Percentiles rank a stretch among this genome's conserved stretches.
Evolutionary conservation across 2,113 vertebrate species (phyloP).

Genomic region (Ranitomeya variabilis): DNA sequence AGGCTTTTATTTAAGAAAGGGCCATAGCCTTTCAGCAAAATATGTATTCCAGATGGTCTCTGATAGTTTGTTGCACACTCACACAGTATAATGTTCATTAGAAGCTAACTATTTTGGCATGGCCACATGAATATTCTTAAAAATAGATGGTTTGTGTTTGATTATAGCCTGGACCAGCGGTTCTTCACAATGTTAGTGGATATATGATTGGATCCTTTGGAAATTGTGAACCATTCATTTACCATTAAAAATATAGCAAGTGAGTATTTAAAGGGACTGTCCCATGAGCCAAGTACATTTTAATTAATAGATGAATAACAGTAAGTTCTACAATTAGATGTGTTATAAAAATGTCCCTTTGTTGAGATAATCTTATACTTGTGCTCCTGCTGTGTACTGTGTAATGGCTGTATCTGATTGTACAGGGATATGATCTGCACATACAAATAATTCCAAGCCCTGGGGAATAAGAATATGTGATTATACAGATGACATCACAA

Average conservation of each 20-base stretch:
- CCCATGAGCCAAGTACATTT: too few relatives aligned
- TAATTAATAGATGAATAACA: too few relatives aligned
- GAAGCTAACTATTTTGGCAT: slow-evolving; percentile 30
- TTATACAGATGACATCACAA: too few relatives aligned
- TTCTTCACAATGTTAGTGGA: background rate
- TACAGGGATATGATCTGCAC: too few relatives aligned
- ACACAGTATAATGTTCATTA: slow-evolving; percentile 40
- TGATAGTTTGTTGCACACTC: slow-evolving; percentile 32
- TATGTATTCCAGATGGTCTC: slow-evolving; percentile 59
- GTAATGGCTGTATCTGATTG: too few relatives aligned
- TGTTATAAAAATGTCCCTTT: too few relatives aligned
- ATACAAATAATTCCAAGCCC: too few relatives aligned
- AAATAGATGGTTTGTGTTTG: background rate
- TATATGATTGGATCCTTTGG: background rate
- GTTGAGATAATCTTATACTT: too few relatives aligned
- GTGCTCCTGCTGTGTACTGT: too few relatives aligned
- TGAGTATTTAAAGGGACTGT: background rate
- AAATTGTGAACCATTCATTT: background rate
- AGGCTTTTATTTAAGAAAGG: slow-evolving; percentile 52
- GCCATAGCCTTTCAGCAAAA: slow-evolving; percentile 52
- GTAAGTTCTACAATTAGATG: too few relatives aligned
- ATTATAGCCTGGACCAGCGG: background rate
- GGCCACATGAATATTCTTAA: background rate
- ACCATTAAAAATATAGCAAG: background rate
- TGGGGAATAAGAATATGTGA: too few relatives aligned